phyloP scores from a whole-genome alignment of 2,113 vertebrate genomes.

The Microcebus griseorufus region DNA sequence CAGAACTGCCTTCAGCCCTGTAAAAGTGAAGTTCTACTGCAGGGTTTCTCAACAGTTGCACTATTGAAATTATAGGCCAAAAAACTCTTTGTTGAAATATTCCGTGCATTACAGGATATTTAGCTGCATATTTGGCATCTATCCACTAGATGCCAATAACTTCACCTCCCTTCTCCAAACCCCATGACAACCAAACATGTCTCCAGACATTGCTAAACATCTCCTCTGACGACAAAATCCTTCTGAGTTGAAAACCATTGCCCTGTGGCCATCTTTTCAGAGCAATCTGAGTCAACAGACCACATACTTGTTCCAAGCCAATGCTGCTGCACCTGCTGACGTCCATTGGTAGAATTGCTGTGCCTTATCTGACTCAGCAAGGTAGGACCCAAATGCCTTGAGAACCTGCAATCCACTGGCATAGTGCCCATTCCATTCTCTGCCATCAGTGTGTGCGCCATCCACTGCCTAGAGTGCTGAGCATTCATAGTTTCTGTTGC shows the following conservation, averaged over 20 bases:
- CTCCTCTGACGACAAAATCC: background rate
- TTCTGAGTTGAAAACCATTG: background rate
- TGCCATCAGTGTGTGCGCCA: background rate
- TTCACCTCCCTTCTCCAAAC: too few species aligned
- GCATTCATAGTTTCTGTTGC: background rate
- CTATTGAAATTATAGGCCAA: background rate
- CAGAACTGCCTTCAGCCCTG: background rate
- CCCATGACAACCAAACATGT: background rate
- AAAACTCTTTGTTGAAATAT: background rate
- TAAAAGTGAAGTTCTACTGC: background rate
- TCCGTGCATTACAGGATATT: background rate
- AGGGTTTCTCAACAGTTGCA: background rate
- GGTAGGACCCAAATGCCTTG: background rate
- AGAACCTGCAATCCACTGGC: background rate
- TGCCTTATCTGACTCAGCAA: background rate
- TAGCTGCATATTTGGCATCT: background rate
- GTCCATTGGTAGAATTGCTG: background rate
- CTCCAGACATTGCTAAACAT: background rate
- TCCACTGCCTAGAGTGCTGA: background rate
- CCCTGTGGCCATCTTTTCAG: background rate
- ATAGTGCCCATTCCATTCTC: background rate
- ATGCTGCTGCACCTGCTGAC: background rate
- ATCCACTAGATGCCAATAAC: background rate
- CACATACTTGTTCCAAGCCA: background rate
- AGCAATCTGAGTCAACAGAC: background rate